Conservation (phyloP, 1,140 invertebrate genomes). For the Lethrus apterus region DNA sequence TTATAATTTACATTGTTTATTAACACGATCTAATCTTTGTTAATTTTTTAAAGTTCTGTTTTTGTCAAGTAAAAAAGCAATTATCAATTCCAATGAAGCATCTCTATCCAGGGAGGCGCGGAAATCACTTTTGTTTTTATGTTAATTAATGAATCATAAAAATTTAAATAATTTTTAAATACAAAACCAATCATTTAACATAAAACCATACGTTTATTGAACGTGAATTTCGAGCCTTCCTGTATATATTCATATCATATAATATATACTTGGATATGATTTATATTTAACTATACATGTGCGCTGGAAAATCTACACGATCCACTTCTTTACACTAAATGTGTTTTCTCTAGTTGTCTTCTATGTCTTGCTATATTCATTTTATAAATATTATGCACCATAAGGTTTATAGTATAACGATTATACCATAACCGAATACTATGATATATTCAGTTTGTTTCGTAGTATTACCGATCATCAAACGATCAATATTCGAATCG, state of each 20-base stretch:
- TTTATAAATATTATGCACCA: neutral
- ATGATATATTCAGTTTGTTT: too few relatives aligned
- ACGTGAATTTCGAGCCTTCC: neutral
- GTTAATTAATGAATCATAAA: too few relatives aligned
- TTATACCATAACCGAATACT: too few relatives aligned
- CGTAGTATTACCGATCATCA: too few relatives aligned
- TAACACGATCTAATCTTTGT: slow-evolving; percentile 23
- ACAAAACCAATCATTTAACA: neutral
- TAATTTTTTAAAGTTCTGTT: slow-evolving; percentile 7
- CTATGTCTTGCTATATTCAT: neutral
- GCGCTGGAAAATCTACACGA: slow-evolving; percentile 10
- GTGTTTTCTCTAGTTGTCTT: neutral
- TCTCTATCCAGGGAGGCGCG: slow-evolving; percentile 14
- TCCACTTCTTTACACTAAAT: neutral
- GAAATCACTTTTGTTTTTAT: too few relatives aligned
- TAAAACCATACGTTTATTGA: neutral
- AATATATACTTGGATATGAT: slow-evolving; percentile 8
- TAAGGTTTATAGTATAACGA: too few relatives aligned
- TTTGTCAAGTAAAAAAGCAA: slow-evolving; percentile 37
- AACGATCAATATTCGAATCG: too few relatives aligned
- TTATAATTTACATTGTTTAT: slow-evolving; percentile 23
- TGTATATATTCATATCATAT: neutral
- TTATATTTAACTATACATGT: slow-evolving; percentile 10
- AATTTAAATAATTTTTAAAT: too few relatives aligned
- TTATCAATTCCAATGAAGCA: slow-evolving; percentile 39